Evolutionary conservation across 2,797 vertebrate species (phyloP).

Genomic region (Lithobates pipiens): DNA sequence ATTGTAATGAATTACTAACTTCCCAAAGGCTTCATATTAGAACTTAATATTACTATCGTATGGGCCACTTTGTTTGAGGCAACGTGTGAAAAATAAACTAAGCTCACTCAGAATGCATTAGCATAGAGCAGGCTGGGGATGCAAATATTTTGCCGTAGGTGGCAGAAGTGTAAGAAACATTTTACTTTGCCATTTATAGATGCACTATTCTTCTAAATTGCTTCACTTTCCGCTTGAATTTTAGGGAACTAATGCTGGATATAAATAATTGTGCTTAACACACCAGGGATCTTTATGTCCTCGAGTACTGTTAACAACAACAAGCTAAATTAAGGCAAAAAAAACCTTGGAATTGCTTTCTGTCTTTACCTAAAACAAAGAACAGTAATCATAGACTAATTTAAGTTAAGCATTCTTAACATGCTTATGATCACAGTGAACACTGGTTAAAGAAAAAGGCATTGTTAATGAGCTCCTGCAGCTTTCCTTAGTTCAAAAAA

Average conservation of each 20-base stretch:
- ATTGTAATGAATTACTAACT: too few species aligned
- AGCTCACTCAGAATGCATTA: constrained; percentile 32
- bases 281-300: constrained; percentile 56
- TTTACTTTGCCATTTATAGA: constrained; percentile 54
- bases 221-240: constrained; percentile 42
- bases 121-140: constrained; percentile 17
- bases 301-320: constrained; percentile 52
- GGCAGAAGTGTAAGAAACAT: constrained; percentile 51
- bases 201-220: constrained; percentile 38
- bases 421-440: constrained; percentile 16
- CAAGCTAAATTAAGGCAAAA: constrained; percentile 56
- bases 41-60: background rate
- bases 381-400: constrained; percentile 44
- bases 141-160: constrained; percentile 56
- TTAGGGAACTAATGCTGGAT: constrained; percentile 40
- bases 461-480: constrained; percentile 47
- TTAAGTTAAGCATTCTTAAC: constrained; percentile 40
- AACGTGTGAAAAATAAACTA: constrained; percentile 29
- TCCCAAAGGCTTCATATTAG: too few species aligned
- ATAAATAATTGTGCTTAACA: constrained; percentile 42
- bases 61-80: background rate
- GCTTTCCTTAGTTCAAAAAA: constrained; percentile 8
- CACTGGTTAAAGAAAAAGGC: constrained; percentile 35
- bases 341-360: constrained; percentile 29
- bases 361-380: constrained; percentile 43